Evolutionary conservation across 1,140 invertebrate genomes (phyloP).

Genomic region (Drosophila pandora): DNA sequence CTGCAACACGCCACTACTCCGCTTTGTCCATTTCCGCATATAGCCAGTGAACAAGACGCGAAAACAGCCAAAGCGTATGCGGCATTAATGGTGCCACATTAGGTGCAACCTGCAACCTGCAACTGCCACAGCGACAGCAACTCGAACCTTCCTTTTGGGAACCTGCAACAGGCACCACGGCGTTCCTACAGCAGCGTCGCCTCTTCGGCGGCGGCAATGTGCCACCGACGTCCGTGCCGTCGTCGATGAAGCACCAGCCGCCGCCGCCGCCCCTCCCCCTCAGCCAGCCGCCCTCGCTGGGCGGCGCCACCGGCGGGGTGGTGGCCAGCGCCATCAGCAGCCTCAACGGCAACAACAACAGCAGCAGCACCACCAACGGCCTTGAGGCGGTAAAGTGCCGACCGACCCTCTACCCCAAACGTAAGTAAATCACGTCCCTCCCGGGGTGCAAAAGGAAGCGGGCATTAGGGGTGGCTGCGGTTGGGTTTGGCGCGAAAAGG

Average conservation of each 20-base stretch:
- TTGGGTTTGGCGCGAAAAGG: background rate
- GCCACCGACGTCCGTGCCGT: conserved; percentile 31
- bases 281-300: conserved; percentile 49
- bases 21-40: background rate
- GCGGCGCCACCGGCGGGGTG: conserved; percentile 11
- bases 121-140: background rate
- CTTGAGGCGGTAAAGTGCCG: conserved; percentile 55
- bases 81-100: conserved; percentile 7
- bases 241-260: conserved; percentile 61
- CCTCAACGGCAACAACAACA: conserved; percentile 34
- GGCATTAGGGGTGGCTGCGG: background rate
- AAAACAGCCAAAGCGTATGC: background rate
- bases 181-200: conserved; percentile 72
- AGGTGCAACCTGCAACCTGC: conserved; percentile 6
- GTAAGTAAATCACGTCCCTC: conserved; percentile 48
- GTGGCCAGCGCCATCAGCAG: conserved; percentile 57
- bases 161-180: conserved; percentile 53
- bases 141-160: conserved; percentile 15
- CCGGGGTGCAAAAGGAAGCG: conserved; percentile 6
- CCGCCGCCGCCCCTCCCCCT: conserved; percentile 54
- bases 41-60: conserved; percentile 3
- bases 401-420: conserved; percentile 69
- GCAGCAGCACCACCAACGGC: conserved; percentile 38
- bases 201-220: conserved; percentile 66
- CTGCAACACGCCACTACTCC: background rate